Evolutionary conservation across 2,113 vertebrate genomes (phyloP), one percentile per base, ranked within the genome.

Genomic region (Petrocephalus zakoni): DNA sequence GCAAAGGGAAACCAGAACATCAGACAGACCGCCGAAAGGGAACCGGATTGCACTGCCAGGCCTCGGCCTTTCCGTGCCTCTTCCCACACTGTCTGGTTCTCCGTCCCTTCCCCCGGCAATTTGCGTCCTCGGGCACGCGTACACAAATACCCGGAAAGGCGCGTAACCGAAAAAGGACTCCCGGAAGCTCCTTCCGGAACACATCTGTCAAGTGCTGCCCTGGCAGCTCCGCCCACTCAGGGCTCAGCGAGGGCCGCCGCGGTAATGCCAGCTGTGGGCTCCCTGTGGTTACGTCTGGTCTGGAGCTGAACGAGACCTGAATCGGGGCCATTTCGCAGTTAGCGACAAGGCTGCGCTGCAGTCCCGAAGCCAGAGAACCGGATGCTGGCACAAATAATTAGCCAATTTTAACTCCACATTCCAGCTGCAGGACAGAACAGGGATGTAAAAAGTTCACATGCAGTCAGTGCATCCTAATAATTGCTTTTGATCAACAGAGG

Each of bases 121-220:
- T 94, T 93, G 91, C 88, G 81, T 92, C 91, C 91, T 91, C 56
- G 47, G 85, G 86, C 92, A 90, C 34, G 34, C 87, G 82, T 56
- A 53, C 17, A 58, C 11, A 88, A 82, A 87, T 81, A 85, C 78
- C 86, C 61, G 25, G 61, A 55, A 83, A 49, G 49, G 49, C n/a
- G 15, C 49, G 5, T 7, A 29, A 25, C 25, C 49, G 84, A 91
- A 92, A 89, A 84, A 92, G 88, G 87, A 88, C 86, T 87, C 72
- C 88, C 83, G 91, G 93, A 93, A 94, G 94, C 92, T 93, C 93
- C 92, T 92, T 95, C 95, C 94, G 94, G 94, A 95, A 94, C 93
- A 92, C 92, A 85, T 92, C 92, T 92, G 92, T 91, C 92, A 56
- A 91, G 92, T 92, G 0, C 52, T 13, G 42, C 52, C 34, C 29